Base-by-base conservation (phyloP, 1,140 invertebrate species). In the Lithobius niger region DNA sequence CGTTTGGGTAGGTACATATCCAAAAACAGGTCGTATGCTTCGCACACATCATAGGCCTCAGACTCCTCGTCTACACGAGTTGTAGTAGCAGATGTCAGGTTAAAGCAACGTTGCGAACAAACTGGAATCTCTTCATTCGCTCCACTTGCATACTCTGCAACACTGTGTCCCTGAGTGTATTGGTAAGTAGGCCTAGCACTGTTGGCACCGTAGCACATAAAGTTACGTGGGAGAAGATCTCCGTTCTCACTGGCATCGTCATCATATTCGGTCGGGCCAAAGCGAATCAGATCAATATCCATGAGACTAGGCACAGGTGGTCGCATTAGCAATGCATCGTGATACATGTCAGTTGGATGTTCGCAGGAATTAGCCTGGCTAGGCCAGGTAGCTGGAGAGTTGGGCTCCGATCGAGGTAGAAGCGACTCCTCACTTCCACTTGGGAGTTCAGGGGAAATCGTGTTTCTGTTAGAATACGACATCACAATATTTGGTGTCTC, bases 281-380 rank as follows among this genome's bases (percentile, higher is more conserved):
- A 50, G 4, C 24, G 25, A 10, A 50, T 50, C 48, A 50, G 19
- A 19, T 50, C 48, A 6, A 50, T 15, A 26, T 50, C 48, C n/a
- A 6, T 18, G 22, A 15, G 10, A 13, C 13, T 10, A 47, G 6
- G 6, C 44, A 47, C 6, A 10, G 19, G 22, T 18, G 44, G 22
- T 15, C 15, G 54, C 22, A 27, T 54, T 50, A 49, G 49, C 53
- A 56, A 48, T 48, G 16, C 52, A 51, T n/a, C 54, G 56, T 43
- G 52, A 55, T 27, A 55, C 49, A 36, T 59, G 56, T 59, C 40
- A 52, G 55, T 57, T 24, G 58, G 21, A 36, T 27, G 27, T n/a
- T 26, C 45, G 27, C 19, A 22, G 10, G 40, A 18, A 36, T 31
- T n/a, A 16, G 22, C 49, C 16, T 16, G 16, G 16, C 36, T 54